Conservation (phyloP, 2,797 vertebrate genomes). For the Lates japonicus region DNA sequence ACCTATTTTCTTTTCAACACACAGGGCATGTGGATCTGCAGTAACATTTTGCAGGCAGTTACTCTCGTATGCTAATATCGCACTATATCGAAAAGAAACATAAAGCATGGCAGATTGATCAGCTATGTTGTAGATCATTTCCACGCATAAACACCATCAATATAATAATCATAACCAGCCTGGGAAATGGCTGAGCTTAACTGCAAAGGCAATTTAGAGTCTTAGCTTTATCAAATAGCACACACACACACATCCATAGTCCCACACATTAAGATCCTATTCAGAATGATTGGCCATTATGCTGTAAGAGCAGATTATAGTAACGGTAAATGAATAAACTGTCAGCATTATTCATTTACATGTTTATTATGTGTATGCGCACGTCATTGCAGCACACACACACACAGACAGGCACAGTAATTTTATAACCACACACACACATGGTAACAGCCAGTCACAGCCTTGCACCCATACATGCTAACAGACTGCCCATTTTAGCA, state of each 20-base stretch:
- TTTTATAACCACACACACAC: not conserved
- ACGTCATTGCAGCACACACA: not conserved
- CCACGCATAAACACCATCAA: conserved; percentile 52
- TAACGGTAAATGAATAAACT: conserved; percentile 66
- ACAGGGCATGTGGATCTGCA: conserved; percentile 5
- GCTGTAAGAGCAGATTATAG: conserved; percentile 69
- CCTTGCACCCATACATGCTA: not conserved
- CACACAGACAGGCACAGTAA: conserved; percentile 11
- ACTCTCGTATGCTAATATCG: conserved; percentile 12
- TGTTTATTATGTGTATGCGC: conserved; percentile 38
- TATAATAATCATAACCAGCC: conserved; percentile 65
- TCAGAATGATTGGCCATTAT: conserved; percentile 70
- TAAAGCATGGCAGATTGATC: conserved; percentile 30
- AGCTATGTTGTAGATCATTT: conserved; percentile 46
- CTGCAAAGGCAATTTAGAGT: conserved; percentile 68
- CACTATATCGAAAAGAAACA: conserved; percentile 34
- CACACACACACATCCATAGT: conserved; percentile 10
- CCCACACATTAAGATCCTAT: conserved; percentile 57
- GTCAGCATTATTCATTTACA: conserved; percentile 67
- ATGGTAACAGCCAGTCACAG: not conserved
- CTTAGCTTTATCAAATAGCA: conserved; percentile 61
- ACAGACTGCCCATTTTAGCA: not conserved
- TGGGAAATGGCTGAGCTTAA: conserved; percentile 58
- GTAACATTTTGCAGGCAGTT: conserved; percentile 26
- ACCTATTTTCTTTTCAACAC: not conserved